Evolutionary conservation across 2,888 invertebrate species (phyloP), one percentile per base, ranked within the genome.

Genomic region (Calephelis perditalis): DNA sequence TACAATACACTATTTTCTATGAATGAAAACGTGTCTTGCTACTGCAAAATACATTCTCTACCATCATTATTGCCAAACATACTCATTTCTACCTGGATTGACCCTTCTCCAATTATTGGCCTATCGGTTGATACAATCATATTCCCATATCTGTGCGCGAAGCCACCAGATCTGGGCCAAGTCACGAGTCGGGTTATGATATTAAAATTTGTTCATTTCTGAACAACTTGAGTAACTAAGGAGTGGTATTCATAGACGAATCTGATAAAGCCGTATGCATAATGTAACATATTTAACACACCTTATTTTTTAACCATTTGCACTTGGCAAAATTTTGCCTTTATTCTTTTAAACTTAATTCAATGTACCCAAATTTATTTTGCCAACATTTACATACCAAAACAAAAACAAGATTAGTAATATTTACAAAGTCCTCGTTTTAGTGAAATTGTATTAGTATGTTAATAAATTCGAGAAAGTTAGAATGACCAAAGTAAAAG

Each of bases 161-260:
- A 49, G 43, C 49, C 9, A 47, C 61, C 57, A 52, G 60, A 62
- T 60, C 61, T 62, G 47, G 63, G 55, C 58, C 65, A 62, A 79
- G 82, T 84, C 84, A 84, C 82, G 84, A 78, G 65, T 68, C 63
- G 71, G 77, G 76, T 80, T 81, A 78, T 79, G 78, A 79, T 85
- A 81, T 84, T 84, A 83, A 84, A 83, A 83, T 84, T 74, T 78
- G 79, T 77, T 75, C 76, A 76, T 79, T 83, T 82, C 77, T 74
- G 67, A 72, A 79, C 69, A 72, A 75, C 52, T 84, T 83, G 76
- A 67, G 78, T 71, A 82, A 84, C 59, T 65, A 70, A 72, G 83
- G 82, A 78, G 82, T 79, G 82, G 78, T 74, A 71, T 69, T 59
- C 58, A 49, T 35, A 61, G 60, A 60, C 56, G 62, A 44, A 55